These are phyloP conservation scores for human DNA, from an alignment of 2,113 vertebrate genomes.

Conservation along the genomic window DNA sequence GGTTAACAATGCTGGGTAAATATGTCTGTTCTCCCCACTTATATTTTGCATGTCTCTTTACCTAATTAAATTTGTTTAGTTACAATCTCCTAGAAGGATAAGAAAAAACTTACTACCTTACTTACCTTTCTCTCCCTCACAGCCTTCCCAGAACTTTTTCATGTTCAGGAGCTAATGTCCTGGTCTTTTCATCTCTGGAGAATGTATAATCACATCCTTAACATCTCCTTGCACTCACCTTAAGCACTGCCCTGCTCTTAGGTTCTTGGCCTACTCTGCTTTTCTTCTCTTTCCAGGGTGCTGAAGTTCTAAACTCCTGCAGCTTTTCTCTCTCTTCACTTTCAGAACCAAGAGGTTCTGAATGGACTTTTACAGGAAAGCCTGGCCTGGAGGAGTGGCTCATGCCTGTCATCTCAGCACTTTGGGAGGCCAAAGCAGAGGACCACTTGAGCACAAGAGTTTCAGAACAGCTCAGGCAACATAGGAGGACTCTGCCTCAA, in stretches of 20 bases:
- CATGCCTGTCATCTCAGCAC: too few species aligned
- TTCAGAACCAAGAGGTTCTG: neutral
- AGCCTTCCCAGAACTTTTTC: neutral
- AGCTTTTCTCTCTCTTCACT: neutral
- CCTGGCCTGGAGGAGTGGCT: neutral
- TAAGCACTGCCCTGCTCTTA: neutral
- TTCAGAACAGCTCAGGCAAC: too few species aligned
- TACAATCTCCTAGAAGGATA: neutral
- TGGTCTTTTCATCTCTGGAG: neutral
- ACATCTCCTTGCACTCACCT: neutral
- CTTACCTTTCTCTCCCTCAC: neutral
- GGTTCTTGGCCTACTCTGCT: neutral
- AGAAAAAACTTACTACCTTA: neutral
- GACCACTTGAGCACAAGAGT: too few species aligned
- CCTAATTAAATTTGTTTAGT: neutral
- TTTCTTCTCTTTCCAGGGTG: neutral
- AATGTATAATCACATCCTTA: neutral
- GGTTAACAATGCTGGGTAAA: neutral
- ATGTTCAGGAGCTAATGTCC: neutral
- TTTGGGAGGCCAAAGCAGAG: too few species aligned
- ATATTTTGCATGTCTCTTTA: neutral
- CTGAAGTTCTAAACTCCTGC: neutral
- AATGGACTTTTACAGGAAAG: neutral
- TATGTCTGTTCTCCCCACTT: neutral
- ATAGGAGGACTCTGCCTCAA: too few species aligned